Percentiles rank a stretch among this genome's conserved stretches.
Evolutionary conservation across 2,113 vertebrate species (phyloP).

Genomic region (Laticauda colubrina): DNA sequence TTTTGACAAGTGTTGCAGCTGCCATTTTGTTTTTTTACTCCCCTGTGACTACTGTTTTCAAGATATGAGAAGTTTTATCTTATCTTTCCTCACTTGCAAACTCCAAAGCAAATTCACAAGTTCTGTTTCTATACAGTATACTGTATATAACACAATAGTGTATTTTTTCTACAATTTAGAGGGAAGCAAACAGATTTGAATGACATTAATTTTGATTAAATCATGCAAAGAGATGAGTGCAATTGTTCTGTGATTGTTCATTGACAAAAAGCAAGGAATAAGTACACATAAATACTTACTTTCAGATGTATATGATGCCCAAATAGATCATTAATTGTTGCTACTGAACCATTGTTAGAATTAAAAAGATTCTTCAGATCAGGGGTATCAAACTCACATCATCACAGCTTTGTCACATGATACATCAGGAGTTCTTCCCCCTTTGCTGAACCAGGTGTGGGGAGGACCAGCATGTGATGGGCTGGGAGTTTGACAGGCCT

Average conservation of each 20-base stretch:
- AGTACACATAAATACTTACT: background rate
- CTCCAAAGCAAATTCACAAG: background rate
- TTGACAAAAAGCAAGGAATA: background rate
- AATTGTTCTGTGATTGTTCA: background rate
- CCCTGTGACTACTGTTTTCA: background rate
- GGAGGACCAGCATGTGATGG: too few relatives aligned
- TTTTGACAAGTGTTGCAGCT: background rate
- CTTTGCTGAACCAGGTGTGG: too few relatives aligned
- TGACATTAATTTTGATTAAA: background rate
- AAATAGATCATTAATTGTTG: background rate
- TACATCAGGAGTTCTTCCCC: too few relatives aligned
- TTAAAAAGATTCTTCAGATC: background rate
- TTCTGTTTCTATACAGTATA: background rate
- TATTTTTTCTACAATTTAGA: background rate
- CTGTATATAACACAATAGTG: background rate
- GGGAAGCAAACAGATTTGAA: background rate
- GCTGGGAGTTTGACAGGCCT: too few relatives aligned
- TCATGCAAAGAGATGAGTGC: background rate
- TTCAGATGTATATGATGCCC: background rate
- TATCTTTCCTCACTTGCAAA: background rate
- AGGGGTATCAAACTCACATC: too few relatives aligned
- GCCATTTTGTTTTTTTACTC: background rate
- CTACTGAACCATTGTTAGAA: background rate
- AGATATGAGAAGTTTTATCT: background rate
- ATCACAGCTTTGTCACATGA: too few relatives aligned